These are phyloP conservation scores for Drosophila mayaguana DNA, from an alignment of 2,888 invertebrate species.

Conservation along the genomic window DNA sequence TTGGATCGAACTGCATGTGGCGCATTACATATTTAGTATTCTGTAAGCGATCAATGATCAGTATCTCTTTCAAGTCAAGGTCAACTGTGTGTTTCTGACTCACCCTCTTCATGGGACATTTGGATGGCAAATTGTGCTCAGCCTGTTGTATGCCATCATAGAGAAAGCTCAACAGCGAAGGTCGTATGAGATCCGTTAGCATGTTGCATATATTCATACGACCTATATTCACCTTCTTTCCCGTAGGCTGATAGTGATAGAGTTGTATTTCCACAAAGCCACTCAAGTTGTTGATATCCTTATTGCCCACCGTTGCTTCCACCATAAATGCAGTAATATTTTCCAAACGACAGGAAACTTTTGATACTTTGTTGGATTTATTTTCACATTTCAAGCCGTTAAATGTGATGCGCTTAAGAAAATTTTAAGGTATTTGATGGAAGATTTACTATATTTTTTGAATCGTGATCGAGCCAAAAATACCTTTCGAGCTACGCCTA, in stretches of 20 bases:
- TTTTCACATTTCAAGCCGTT: neutral
- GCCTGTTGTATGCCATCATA: neutral
- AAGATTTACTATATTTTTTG: neutral
- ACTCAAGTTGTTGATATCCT: neutral
- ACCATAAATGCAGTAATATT: neutral
- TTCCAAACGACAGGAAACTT: neutral
- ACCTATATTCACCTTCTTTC: neutral
- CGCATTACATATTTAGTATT: constrained; percentile 35
- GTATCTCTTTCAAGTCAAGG: neutral
- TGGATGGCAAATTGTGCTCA: neutral
- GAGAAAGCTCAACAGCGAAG: neutral
- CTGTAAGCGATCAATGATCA: constrained; percentile 23
- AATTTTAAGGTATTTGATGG: neutral
- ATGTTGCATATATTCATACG: constrained; percentile 8
- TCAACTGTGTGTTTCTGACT: constrained; percentile 6
- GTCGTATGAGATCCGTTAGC: neutral
- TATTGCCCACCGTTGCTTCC: neutral
- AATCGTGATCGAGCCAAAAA: neutral
- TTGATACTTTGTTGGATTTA: neutral
- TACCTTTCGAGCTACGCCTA: constrained; percentile 1
- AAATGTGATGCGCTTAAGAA: neutral
- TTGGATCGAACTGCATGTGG: constrained; percentile 38
- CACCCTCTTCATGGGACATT: constrained; percentile 30
- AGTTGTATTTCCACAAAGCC: neutral
- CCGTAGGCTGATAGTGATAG: neutral